Conservation (phyloP, 2,797 vertebrate genomes). For the Denticeps clupeoides region DNA sequence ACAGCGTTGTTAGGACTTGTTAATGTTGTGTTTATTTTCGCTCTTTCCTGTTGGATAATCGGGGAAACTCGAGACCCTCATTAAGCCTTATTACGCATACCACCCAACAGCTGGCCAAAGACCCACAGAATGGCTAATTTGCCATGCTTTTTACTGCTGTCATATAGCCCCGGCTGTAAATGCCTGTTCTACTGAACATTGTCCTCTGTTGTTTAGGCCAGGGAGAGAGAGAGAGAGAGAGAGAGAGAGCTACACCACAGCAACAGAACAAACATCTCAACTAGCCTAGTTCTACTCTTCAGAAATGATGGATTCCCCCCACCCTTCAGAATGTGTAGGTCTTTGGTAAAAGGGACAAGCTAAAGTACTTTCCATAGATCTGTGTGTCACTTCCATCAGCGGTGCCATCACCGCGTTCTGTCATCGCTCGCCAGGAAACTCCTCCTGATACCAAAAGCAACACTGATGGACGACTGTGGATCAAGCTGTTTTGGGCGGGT, state of each 20-base stretch:
- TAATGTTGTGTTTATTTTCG: constrained; percentile 64
- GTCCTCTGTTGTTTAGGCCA: constrained; percentile 40
- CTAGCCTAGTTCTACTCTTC: too few species aligned
- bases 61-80: constrained; percentile 42
- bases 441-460: constrained; percentile 53
- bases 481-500: constrained; percentile 51
- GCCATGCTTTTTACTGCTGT: constrained; percentile 60
- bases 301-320: too few species aligned
- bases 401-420: constrained; percentile 29
- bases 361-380: not conserved
- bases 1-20: constrained; percentile 59
- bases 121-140: constrained; percentile 61
- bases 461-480: constrained; percentile 53
- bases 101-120: constrained; percentile 59
- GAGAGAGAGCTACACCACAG: too few species aligned
- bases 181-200: constrained; percentile 59
- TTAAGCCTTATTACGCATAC: constrained; percentile 57
- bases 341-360: not conserved
- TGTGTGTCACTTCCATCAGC: constrained; percentile 13
- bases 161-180: constrained; percentile 66
- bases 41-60: constrained; percentile 37
- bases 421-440: constrained; percentile 57
- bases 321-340: too few species aligned
- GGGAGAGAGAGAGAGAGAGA: constrained; percentile 14
- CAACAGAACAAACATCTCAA: too few species aligned